A percentile compares a stretch with the other conserved stretches of the same genome.
Conservation (phyloP, 2,797 vertebrate species). For the Sus cebifrons region DNA sequence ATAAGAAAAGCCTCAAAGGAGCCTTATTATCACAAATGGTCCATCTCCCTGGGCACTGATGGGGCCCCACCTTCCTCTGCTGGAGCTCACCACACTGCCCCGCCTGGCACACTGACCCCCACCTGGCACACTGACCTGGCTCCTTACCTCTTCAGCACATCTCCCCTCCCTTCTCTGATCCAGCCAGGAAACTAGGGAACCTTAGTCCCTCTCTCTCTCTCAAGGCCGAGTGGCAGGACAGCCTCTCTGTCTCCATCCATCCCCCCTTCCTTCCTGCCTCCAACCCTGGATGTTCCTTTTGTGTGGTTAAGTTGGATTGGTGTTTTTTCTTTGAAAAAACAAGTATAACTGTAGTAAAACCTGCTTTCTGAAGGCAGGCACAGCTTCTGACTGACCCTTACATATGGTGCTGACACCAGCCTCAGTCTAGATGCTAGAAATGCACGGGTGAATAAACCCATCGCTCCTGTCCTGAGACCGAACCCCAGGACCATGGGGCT, state of each 20-base stretch:
- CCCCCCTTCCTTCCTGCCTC: neutral
- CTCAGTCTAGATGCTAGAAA: neutral
- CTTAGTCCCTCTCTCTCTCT: neutral
- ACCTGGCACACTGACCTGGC: neutral
- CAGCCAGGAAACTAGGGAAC: neutral
- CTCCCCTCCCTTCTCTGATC: neutral
- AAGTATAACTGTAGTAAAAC: neutral
- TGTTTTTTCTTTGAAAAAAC: neutral
- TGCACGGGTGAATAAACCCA: rapidly evolving
- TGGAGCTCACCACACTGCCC: neutral
- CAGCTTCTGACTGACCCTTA: neutral
- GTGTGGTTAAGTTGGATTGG: neutral
- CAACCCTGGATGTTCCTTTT: neutral
- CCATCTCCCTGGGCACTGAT: neutral
- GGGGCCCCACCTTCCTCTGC: neutral
- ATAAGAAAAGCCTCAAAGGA: neutral
- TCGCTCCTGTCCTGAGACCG: neutral
- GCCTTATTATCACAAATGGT: neutral
- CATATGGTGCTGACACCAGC: neutral
- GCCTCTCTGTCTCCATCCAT: neutral
- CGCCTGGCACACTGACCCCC: neutral
- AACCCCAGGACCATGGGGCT: neutral
- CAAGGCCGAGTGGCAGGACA: neutral
- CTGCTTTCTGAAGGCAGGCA: neutral
- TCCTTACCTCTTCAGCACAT: neutral